Evolutionary conservation across 2,888 invertebrate species (phyloP), one percentile per base, ranked within the genome.

Genomic region (Drosophila paracracens): DNA sequence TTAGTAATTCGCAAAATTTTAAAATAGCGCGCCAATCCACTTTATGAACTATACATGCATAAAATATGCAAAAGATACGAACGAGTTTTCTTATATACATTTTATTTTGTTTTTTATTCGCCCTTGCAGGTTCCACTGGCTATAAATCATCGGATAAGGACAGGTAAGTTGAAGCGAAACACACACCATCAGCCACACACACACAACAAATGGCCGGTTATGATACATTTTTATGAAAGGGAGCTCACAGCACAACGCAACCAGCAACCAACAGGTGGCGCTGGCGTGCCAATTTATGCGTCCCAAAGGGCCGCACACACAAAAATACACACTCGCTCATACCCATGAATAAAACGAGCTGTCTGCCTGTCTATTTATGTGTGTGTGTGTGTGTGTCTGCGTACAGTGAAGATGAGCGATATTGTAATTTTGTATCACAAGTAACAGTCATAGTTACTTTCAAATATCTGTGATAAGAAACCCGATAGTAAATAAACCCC

Each of bases 131-230:
- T 92, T 96, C 96, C 94, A 96, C 96, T 83, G 96, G 96, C 93
- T 97, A 96, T 94, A 96, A 96, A 94, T 96, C 96, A 93, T 95
- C 96, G 91, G 96, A 97, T 93, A 94, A 97, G 94, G 96, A 97
- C 94, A 96, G 96, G 97, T 97, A 94, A 96, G 95, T 90, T 84
- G 79, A 82, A 72, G 76, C 83, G 77, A 63, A 81, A 71, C 72
- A 82, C 68, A 71, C 71, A 72, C 64, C 71, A 52, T 58, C 46
- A 59, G 50, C 38, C 38, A 51, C 40, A 27, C 27, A 21, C 58
- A 50, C 29, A 70, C 59, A 65, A 73, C 81, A 83, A 85, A 86
- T 80, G 70, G 59, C 67, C 79, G 70, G 81, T 80, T 86, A 81
- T 88, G 76, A 78, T 89, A 77, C 70, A 81, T 81, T 76, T 80